These are phyloP conservation scores for Pangasius sanitwongsei DNA, from an alignment of 2,797 vertebrate species.

Conservation along the genomic window DNA sequence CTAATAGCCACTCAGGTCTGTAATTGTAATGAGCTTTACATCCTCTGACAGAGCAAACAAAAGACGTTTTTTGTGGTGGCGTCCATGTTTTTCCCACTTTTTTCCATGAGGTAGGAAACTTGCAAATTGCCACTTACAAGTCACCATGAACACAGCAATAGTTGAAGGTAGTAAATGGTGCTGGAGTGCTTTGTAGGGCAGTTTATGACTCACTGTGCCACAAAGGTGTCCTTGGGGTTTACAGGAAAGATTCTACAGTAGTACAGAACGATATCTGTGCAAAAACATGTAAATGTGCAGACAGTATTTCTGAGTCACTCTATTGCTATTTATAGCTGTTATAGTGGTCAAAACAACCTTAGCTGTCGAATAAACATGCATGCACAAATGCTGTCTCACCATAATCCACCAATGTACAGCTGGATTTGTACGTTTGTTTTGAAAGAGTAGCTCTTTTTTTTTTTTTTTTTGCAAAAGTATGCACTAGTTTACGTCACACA, in stretches of 20 bases:
- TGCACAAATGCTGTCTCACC: constrained; percentile 30
- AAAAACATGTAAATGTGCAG: not conserved
- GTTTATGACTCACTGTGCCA: not conserved
- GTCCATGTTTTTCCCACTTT: not conserved
- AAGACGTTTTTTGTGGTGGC: not conserved
- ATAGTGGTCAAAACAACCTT: constrained; percentile 50
- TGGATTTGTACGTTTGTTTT: constrained; percentile 56
- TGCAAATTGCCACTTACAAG: not conserved
- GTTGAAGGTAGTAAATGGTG: not conserved
- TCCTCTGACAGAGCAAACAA: not conserved
- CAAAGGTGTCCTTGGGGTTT: not conserved
- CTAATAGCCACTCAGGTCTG: too few relatives aligned
- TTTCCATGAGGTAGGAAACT: not conserved
- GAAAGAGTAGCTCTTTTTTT: constrained; percentile 54
- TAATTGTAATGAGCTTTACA: not conserved
- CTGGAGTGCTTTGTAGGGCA: not conserved
- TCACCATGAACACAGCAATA: not conserved
- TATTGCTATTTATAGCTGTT: constrained; percentile 28
- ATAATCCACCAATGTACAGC: constrained; percentile 10
- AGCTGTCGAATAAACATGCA: constrained; percentile 13
- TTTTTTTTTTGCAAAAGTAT: constrained; percentile 38
- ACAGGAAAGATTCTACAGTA: not conserved
- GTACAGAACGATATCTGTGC: not conserved
- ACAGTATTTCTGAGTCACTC: not conserved
- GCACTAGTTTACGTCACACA: constrained; percentile 47